Evolutionary conservation across 2,113 vertebrate genomes (phyloP).

Genomic region (Tragelaphus scriptus): DNA sequence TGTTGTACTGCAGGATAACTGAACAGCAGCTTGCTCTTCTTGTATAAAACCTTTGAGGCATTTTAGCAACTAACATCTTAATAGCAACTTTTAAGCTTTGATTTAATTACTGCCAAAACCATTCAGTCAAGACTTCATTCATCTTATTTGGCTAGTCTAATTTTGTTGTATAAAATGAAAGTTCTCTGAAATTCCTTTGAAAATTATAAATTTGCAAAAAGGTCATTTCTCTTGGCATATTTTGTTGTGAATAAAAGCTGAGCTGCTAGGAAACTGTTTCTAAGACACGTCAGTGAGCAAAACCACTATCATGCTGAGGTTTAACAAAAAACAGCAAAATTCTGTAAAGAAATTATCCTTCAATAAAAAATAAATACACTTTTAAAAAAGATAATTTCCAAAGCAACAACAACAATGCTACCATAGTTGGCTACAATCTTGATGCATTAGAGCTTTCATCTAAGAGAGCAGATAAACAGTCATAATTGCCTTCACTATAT

Average conservation of each 20-base stretch:
- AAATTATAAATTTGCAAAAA: conserved; percentile 47
- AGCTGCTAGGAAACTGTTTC: neutral
- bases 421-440: neutral
- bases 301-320: neutral
- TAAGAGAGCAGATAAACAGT: neutral
- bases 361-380: neutral
- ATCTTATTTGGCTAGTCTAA: conserved; percentile 37
- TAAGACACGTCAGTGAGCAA: neutral
- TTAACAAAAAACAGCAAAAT: neutral
- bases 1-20: neutral
- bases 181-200: conserved; percentile 35
- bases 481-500: neutral
- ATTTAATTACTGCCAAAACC: conserved; percentile 56
- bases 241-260: conserved; percentile 25
- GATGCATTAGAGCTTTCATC: neutral
- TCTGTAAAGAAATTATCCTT: neutral
- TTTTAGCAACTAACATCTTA: conserved; percentile 34
- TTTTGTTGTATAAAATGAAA: conserved; percentile 34
- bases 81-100: conserved; percentile 38
- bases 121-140: conserved; percentile 55
- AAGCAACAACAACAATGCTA: neutral
- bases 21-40: conserved; percentile 3
- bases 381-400: neutral
- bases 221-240: neutral
- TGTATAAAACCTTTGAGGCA: neutral